phyloP scores from a whole-genome alignment of 2,888 invertebrate genomes.

The Tachina lurida region DNA sequence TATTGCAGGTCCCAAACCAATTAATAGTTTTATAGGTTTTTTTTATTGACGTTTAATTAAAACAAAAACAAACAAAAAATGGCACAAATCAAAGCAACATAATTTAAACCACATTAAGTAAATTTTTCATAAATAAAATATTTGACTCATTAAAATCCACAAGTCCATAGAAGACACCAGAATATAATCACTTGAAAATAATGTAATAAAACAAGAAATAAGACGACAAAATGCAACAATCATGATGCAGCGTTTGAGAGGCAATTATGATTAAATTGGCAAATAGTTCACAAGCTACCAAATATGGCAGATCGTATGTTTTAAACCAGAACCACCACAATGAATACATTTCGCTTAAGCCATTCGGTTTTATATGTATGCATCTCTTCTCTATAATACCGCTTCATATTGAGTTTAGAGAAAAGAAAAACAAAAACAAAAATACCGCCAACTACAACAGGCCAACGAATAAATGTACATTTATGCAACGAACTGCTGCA shows the following conservation, averaged over 20 bases:
- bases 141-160: slow-evolving; percentile 55
- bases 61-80: neutral
- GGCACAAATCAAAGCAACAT: neutral
- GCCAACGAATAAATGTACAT: neutral
- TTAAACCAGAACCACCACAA: slow-evolving; percentile 66
- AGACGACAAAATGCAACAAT: slow-evolving; percentile 36
- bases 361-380: slow-evolving; percentile 2
- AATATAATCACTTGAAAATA: slow-evolving; percentile 46
- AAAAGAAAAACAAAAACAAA: slow-evolving; percentile 38
- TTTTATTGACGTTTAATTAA: neutral
- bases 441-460: slow-evolving; percentile 61
- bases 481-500: slow-evolving; percentile 28
- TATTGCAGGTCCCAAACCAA: too few relatives aligned
- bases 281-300: slow-evolving; percentile 75
- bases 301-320: slow-evolving; percentile 71
- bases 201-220: slow-evolving; percentile 17
- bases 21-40: too few relatives aligned
- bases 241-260: slow-evolving; percentile 70
- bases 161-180: slow-evolving; percentile 41
- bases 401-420: slow-evolving; percentile 44
- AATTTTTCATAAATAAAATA: neutral
- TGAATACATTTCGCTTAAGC: slow-evolving; percentile 36
- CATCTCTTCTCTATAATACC: slow-evolving; percentile 19
- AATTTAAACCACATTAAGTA: slow-evolving; percentile 14
- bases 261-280: slow-evolving; percentile 75